Base-by-base conservation (phyloP, 1,140 invertebrate species). In the Apis mellifera region DNA sequence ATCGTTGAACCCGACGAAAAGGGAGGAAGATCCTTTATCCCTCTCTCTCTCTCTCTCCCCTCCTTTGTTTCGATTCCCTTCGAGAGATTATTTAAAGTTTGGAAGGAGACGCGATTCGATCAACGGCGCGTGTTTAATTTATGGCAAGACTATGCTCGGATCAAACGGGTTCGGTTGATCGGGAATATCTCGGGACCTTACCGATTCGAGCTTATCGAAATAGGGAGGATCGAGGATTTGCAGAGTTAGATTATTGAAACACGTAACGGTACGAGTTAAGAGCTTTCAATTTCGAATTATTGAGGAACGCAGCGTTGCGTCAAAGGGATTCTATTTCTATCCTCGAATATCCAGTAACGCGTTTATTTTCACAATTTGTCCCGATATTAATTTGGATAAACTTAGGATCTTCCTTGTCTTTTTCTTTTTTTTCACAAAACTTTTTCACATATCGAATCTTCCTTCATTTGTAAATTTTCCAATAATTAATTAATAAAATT, bases 161-260 rank as follows among this genome's bases (percentile, higher is more conserved):
- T 69, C 48, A 50, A 55, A 55, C 52, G 12, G 23, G 19, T 32
- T 72, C 19, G 32, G 52, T 55, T 21, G 17, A 55, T 72, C 21
- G 52, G 9, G 70, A 55, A 19, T 15, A n/a, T 71, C 32, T 52
- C 9, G 32, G 70, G 52, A 52, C 19, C 19, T 55, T 26, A 52
- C 55, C 55, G 48, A n/a, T 19, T 62, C n/a, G 11, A 62, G 57
- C 57, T 74, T 74, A 74, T 74, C 42, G 59, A 74, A 74, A 48
- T n/a, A 60, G 57, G 32, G 12, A 15, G 72, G 32, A 7, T 74
- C 21, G n/a, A 74, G 69, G 23, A 71, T 54, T 54, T 19, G 17
- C 23, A 59, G 32, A 2, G 55, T 59, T 60, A 60, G 57, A 59
- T 74, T 74, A 60, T 48, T 19, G 72, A 74, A 60, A 74, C 57